Evolutionary conservation across 2,113 vertebrate genomes (phyloP).

Genomic region (Phalacrocorax carbo): DNA sequence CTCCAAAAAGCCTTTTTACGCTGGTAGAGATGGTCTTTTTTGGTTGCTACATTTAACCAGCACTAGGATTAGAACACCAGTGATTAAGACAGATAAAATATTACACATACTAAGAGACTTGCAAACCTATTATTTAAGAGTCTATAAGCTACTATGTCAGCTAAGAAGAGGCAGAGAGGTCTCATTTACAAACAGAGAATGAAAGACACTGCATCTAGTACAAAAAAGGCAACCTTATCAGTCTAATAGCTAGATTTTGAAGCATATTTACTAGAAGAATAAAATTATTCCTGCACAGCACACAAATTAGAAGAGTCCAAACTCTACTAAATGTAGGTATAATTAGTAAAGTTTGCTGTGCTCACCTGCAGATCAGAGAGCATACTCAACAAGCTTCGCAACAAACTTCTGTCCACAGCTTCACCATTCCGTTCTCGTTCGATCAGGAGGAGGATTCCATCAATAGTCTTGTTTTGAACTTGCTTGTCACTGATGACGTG

Average conservation of each 20-base stretch:
- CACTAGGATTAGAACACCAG: background rate
- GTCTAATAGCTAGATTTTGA: background rate
- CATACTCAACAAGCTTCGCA: constrained; percentile 81
- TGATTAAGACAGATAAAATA: background rate
- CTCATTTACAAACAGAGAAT: background rate
- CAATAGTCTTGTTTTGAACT: constrained; percentile 80
- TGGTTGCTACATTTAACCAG: background rate
- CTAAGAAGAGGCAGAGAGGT: background rate
- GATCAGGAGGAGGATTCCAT: constrained; percentile 78
- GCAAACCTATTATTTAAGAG: background rate
- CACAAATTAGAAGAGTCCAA: rapidly evolving
- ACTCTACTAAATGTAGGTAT: background rate
- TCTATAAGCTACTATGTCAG: background rate
- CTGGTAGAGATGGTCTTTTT: background rate
- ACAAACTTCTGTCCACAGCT: constrained; percentile 79
- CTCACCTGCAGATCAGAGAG: constrained; percentile 80
- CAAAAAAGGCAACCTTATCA: background rate
- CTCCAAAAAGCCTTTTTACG: background rate
- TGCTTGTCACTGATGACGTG: constrained; percentile 78
- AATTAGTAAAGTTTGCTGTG: background rate
- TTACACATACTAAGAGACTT: background rate
- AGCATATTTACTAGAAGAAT: background rate
- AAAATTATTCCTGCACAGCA: background rate
- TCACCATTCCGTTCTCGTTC: constrained; percentile 76
- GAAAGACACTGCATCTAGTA: rapidly evolving